Evolutionary conservation across 2,797 vertebrate genomes (phyloP), one percentile per base, ranked within the genome.

Genomic region (Anguilla anguilla): DNA sequence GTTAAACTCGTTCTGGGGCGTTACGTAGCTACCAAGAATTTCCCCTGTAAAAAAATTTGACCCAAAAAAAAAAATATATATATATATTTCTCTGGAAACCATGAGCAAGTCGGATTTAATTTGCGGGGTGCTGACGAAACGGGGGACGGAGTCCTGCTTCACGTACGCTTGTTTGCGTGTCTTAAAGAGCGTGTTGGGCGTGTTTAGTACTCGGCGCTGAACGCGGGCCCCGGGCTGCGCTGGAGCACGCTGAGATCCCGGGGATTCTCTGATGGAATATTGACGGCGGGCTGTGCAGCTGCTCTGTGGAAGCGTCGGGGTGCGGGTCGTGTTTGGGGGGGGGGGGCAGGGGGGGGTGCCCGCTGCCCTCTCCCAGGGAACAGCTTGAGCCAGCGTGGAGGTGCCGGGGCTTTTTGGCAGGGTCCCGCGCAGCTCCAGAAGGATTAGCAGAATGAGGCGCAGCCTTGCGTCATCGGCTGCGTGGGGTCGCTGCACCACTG

Each of bases 361-460:
- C 90, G n/a, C 83, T 83, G 85, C 86, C 69, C 79, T 86, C 64
- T 64, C 51, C 4, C 31, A 83, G 87, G 51, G 87, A 85, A 72
- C 86, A 87, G 82, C 84, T 83, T 39, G 53, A 89, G 87, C 51
- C 1, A 85, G 83, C 87, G 92, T 91, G 88, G 93, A 92, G 90
- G 79, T 91, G 89, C 90, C 82, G 90, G 85, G 91, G 85, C 13
- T n/a, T 90, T 91, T 95, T 96, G 94, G 94, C 94, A 92, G 72
- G 0, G 88, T 87, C 89, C 15, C 84, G 74, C 64, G 25, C 84
- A n/a, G 25, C 92, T 95, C 95, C 95, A 96, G 95, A 96, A 93
- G 95, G 95, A 93, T 87, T 49, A 88, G 92, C 93, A 82, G 93
- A 94, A 92, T 94, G 94, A 94, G 95, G 91, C 92, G 94, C 94